Conservation (phyloP, 2,888 invertebrate genomes). For the Melangyna quadrimaculata region DNA sequence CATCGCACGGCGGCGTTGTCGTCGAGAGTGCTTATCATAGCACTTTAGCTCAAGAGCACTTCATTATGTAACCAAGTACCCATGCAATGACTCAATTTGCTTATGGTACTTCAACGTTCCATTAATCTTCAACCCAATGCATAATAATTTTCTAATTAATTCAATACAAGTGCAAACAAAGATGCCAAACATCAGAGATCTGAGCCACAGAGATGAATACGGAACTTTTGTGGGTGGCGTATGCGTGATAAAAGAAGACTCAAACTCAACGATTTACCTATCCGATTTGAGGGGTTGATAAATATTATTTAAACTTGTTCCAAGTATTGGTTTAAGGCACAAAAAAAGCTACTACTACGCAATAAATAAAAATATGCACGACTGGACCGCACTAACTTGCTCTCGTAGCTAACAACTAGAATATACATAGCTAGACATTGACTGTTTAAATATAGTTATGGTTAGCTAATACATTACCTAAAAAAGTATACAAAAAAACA, state of each 20-base stretch:
- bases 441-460: no score
- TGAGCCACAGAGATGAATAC: background rate
- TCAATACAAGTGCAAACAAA: conserved; percentile 55
- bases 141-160: conserved; percentile 70
- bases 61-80: conserved; percentile 55
- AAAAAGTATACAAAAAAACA: no score
- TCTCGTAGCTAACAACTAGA: no score
- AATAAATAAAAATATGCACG: no score
- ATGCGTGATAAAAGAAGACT: background rate
- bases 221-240: background rate
- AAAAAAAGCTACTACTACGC: no score
- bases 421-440: no score
- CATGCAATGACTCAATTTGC: conserved; percentile 58
- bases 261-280: background rate
- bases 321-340: no score
- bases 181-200: background rate
- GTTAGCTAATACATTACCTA: no score
- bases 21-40: conserved; percentile 47
- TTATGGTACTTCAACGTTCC: conserved; percentile 58
- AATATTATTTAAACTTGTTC: background rate
- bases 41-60: conserved; percentile 59
- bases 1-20: conserved; percentile 9
- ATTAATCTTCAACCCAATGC: conserved; percentile 57
- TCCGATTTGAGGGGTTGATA: background rate
- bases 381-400: no score